These are phyloP conservation scores for Dioctria linearis DNA, from an alignment of 2,888 invertebrate species.

Conservation along the genomic window DNA sequence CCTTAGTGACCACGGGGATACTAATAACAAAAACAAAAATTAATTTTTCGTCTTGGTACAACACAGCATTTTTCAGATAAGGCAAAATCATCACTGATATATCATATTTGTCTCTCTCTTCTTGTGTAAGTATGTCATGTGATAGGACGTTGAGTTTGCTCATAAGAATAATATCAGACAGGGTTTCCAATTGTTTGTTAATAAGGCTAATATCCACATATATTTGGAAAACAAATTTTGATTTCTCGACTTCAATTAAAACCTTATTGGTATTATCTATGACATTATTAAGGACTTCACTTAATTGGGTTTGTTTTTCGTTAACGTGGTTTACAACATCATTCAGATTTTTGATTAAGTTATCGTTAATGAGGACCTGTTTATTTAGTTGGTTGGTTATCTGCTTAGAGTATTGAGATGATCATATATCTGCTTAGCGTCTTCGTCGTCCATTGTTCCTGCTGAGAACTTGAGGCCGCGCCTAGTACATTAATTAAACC, in stretches of 20 bases:
- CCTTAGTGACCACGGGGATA: slow-evolving; percentile 2
- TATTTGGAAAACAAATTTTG: not conserved
- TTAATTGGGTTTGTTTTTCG: not conserved
- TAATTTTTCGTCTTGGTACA: not conserved
- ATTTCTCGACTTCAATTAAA: not conserved
- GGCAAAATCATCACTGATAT: slow-evolving; percentile 4
- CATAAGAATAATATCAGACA: slow-evolving; percentile 19
- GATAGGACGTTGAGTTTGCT: not conserved
- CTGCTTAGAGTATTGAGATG: not conserved
- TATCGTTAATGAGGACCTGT: not conserved
- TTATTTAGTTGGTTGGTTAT: slow-evolving; percentile 9
- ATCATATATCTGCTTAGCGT: slow-evolving; percentile 4
- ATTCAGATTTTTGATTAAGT: not conserved
- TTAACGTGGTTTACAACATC: not conserved
- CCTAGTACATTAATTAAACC: slow-evolving; percentile 18
- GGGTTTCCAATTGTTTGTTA: slow-evolving; percentile 34
- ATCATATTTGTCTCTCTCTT: slow-evolving; percentile 30
- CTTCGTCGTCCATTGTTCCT: slow-evolving; percentile 37
- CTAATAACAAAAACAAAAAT: slow-evolving; percentile 10
- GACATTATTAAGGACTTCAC: no score
- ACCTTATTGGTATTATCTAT: no score
- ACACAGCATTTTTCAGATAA: slow-evolving; percentile 13
- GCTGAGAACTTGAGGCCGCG: not conserved
- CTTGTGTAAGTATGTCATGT: not conserved
- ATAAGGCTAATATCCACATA: not conserved